Conservation (phyloP, 2,113 vertebrate species). For the Petromus typicus region DNA sequence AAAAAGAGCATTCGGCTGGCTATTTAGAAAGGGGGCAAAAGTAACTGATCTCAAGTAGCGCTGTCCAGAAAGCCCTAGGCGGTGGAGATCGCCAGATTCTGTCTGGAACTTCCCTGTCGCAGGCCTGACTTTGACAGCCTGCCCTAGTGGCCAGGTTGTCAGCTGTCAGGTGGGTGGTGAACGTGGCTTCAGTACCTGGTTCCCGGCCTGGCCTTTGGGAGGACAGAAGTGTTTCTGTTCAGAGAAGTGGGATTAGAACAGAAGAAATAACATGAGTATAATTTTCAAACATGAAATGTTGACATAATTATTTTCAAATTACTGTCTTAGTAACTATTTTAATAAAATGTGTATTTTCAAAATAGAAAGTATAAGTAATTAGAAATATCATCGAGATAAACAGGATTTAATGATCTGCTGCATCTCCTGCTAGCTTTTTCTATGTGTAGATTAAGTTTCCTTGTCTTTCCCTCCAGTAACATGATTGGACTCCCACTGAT, state of each 20-base stretch:
- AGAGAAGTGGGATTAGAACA: conserved; percentile 41
- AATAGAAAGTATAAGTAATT: background rate
- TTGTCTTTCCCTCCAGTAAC: background rate
- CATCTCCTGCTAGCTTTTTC: conserved; percentile 37
- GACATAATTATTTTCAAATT: background rate
- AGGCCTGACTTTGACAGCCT: conserved; percentile 66
- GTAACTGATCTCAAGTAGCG: conserved; percentile 71
- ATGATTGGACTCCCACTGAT: background rate
- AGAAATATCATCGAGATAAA: background rate
- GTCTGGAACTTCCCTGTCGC: conserved; percentile 54
- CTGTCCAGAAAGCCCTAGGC: conserved; percentile 69
- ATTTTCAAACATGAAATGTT: conserved; percentile 39
- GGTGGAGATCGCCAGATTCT: conserved; percentile 3
- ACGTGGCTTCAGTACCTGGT: background rate
- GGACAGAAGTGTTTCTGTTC: conserved; percentile 4
- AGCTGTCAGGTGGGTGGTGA: conserved; percentile 2
- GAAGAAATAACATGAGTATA: conserved; percentile 19
- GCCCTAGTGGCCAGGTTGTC: conserved; percentile 8
- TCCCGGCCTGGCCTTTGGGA: conserved; percentile 36
- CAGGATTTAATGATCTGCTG: background rate
- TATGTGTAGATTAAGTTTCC: background rate
- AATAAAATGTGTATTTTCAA: background rate
- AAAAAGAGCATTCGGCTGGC: conserved; percentile 74
- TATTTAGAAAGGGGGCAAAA: background rate
- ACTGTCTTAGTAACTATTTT: background rate